Evolutionary conservation across 2,113 vertebrate species (phyloP), one percentile per base, ranked within the genome.

Genomic region (Tragelaphus scriptus): DNA sequence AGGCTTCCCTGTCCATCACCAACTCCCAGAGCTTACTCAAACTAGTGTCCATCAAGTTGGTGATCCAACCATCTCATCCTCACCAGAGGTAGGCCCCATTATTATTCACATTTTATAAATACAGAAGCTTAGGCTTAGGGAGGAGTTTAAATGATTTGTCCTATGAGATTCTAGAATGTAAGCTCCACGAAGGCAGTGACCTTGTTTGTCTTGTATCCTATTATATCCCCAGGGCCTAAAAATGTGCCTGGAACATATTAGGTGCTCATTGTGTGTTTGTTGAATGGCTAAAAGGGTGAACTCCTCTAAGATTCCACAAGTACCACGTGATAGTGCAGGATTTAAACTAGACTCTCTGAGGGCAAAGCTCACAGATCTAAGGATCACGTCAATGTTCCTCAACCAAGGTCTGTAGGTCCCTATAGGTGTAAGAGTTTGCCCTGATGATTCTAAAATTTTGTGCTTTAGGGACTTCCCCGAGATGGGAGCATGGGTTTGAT

Each of bases 201-300:
- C 12, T 55, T 71, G 26, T 47, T 58, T 92, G 30, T 75, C 40
- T 92, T 90, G 19, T 30, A 90, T 61, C 40, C 40, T 30, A 3
- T 75, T 68, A 15, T 32, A 85, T 51, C 8, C 17, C 4, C 61
- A 55, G 53, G 44, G 16, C n/a, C 87, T 94, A 90, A 47, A 93
- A 98, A 94, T 44, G n/a, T 75, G 36, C 68, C 59, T 47, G n/a
- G 36, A 47, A 63, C 32, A 30, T 26, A 68, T 12, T 47, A 40
- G 28, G 19, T 71, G 23, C 26, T 63, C 58, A 4, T 4, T 44
- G 32, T 10, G 26, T 59, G 17, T 79, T 88, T 91, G 71, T 58
- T 85, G 94, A 95, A 79, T 65, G 79, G 85, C 77, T 89, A 63
- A 59, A 53, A 82, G 82, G 77, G 51, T 58, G 40, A 97, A 68